A percentile compares a stretch with the other conserved stretches of the same genome.
Evolutionary conservation across 2,113 vertebrate genomes (phyloP).

Genomic region (Edolisoma coerulescens): DNA sequence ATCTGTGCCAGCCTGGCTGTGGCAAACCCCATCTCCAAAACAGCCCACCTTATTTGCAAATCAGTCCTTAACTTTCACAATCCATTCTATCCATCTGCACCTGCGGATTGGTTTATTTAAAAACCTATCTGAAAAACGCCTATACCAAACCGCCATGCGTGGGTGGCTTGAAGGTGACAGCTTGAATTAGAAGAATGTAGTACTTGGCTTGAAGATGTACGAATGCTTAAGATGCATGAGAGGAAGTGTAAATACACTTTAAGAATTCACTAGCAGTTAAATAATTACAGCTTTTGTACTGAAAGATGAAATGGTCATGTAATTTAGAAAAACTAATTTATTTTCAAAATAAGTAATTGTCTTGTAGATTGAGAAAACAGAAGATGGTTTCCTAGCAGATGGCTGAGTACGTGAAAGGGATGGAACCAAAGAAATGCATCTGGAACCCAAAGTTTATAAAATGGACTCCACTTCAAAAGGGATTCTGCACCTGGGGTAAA

Average conservation of each 20-base stretch:
- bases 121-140: neutral
- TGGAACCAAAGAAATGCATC: neutral
- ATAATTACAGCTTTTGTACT: slow-evolving; percentile 23
- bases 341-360: neutral
- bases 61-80: neutral
- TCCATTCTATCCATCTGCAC: neutral
- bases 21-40: neutral
- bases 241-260: neutral
- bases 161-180: neutral
- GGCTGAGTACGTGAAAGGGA: neutral
- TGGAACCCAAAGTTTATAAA: neutral
- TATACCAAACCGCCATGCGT: neutral
- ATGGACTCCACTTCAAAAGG: neutral
- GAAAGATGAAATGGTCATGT: neutral
- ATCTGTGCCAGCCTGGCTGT: neutral
- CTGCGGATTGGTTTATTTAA: neutral
- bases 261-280: neutral
- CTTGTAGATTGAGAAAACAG: neutral
- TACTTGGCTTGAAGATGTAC: neutral
- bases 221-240: neutral
- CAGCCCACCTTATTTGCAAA: neutral
- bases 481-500: neutral
- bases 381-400: neutral
- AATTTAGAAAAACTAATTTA: slow-evolving; percentile 11
- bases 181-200: neutral